These are phyloP conservation scores for Aelia acuminata DNA, from an alignment of 2,888 invertebrate species.

Conservation along the genomic window DNA sequence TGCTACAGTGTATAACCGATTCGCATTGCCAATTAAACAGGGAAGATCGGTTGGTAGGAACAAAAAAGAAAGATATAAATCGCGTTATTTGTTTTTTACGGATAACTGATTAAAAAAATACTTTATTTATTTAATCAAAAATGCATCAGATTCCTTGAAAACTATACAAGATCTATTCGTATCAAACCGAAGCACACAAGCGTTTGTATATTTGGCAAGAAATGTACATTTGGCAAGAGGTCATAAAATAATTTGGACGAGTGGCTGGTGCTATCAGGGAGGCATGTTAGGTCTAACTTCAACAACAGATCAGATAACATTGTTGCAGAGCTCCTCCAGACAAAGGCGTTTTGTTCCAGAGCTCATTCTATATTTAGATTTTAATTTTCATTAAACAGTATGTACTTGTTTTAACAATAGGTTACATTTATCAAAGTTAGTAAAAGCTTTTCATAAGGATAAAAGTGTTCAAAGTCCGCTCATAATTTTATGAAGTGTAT, in stretches of 20 bases:
- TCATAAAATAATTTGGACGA: background rate
- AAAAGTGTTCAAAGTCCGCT: background rate
- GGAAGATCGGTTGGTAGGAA: too few species aligned
- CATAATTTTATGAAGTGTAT: background rate
- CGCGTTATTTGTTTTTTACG: too few species aligned
- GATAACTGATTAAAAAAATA: too few species aligned
- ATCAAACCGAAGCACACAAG: background rate
- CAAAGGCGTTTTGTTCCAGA: slow-evolving; percentile 24
- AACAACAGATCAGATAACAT: slow-evolving; percentile 38
- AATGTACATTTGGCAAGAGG: slow-evolving; percentile 36
- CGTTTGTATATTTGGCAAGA: slow-evolving; percentile 1
- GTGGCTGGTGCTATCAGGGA: background rate
- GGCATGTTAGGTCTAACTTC: slow-evolving; percentile 21
- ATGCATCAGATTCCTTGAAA: background rate
- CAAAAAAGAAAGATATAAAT: too few species aligned
- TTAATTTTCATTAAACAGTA: background rate
- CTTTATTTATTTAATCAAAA: too few species aligned
- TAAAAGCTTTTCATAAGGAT: background rate
- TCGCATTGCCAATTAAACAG: too few species aligned
- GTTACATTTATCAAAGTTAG: background rate
- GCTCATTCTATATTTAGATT: slow-evolving; percentile 28
- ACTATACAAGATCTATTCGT: background rate
- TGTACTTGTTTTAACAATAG: background rate
- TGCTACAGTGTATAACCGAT: too few species aligned
- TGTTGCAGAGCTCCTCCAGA: background rate